A percentile compares a stretch with the other conserved stretches of the same genome.
These are phyloP conservation scores for Platycheirus albimanus DNA, from an alignment of 2,888 invertebrate genomes.

Conservation along the genomic window DNA sequence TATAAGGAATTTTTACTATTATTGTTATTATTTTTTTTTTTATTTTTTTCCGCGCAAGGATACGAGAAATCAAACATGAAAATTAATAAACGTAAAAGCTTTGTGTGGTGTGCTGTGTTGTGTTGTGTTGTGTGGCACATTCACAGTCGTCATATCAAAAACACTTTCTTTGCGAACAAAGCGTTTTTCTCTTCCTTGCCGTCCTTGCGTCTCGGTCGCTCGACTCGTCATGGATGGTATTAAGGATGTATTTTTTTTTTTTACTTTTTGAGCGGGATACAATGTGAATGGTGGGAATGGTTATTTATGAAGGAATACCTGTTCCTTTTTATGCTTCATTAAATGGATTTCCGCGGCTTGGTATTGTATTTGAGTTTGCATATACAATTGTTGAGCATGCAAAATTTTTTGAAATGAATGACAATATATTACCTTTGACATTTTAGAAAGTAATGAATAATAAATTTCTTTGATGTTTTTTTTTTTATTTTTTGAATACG, in stretches of 20 bases:
- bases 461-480: constrained; percentile 54
- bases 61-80: constrained; percentile 67
- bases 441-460: constrained; percentile 30
- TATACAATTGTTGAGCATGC: constrained; percentile 26
- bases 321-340: constrained; percentile 55
- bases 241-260: constrained; percentile 4
- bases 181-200: constrained; percentile 2
- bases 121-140: constrained; percentile 11
- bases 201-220: too few relatives aligned
- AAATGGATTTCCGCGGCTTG: constrained; percentile 52
- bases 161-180: constrained; percentile 25
- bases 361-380: constrained; percentile 49
- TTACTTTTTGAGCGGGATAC: neutral
- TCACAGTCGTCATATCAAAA: constrained; percentile 15
- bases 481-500: neutral
- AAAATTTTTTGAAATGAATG: constrained; percentile 36
- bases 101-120: constrained; percentile 58
- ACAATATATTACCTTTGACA: constrained; percentile 56
- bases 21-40: constrained; percentile 30
- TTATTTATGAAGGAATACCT: constrained; percentile 40
- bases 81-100: constrained; percentile 73
- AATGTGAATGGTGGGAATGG: constrained; percentile 1
- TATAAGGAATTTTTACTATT: constrained; percentile 38
- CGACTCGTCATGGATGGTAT: neutral
- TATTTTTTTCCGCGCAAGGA: constrained; percentile 16